phyloP scores from a whole-genome alignment of 2,797 vertebrate species.

The Carduelis carduelis region DNA sequence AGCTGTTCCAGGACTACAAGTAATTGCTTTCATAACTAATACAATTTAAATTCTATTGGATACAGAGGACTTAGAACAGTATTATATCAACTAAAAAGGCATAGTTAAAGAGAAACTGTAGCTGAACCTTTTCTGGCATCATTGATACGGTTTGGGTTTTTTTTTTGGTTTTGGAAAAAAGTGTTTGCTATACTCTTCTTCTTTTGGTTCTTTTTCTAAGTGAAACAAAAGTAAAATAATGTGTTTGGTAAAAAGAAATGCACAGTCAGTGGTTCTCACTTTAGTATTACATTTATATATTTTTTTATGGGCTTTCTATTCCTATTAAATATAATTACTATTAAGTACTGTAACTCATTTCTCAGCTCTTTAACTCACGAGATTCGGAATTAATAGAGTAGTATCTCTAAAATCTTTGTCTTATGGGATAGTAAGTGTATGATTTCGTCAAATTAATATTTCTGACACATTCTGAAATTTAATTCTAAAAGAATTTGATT shows the following conservation, averaged over 20 bases:
- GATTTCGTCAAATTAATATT: neutral
- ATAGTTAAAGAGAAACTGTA: neutral
- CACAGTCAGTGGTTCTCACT: neutral
- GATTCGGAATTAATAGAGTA: neutral
- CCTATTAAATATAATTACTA: neutral
- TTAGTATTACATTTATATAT: neutral
- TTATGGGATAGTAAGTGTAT: neutral
- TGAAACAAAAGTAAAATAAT: neutral
- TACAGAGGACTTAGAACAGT: neutral
- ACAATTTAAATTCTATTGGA: neutral
- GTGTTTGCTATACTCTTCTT: neutral
- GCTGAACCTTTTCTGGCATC: neutral
- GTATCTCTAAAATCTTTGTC: neutral
- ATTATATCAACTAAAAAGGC: neutral
- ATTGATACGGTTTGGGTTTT: neutral
- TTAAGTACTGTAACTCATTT: neutral
- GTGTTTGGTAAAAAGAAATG: neutral
- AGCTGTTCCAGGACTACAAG: neutral
- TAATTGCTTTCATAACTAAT: conserved; percentile 24
- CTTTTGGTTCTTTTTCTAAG: neutral
- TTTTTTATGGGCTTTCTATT: neutral
- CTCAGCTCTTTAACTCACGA: neutral
- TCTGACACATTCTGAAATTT: neutral
- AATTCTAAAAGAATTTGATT: neutral
- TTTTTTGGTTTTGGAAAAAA: neutral